Evolutionary conservation across 2,888 invertebrate genomes (phyloP).

Genomic region (Megastigmus dorsalis): DNA sequence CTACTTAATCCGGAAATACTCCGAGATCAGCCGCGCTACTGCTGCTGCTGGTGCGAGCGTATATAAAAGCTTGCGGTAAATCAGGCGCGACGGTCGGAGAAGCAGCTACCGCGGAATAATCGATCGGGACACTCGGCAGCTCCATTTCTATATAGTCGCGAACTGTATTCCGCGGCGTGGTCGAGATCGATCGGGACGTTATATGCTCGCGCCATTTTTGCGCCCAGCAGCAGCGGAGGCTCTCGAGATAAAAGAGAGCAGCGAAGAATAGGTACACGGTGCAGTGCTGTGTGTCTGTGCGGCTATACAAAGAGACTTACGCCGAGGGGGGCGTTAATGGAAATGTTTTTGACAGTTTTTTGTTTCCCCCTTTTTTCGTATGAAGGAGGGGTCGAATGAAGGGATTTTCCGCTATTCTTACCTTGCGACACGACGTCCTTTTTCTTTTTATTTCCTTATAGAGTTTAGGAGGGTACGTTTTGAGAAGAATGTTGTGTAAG

Average conservation of each 20-base stretch:
- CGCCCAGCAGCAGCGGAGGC: not conserved
- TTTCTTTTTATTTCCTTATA: no score
- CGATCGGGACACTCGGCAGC: not conserved
- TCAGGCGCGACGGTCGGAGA: no score
- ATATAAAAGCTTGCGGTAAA: no score
- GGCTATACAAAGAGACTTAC: not conserved
- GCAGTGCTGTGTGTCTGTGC: not conserved
- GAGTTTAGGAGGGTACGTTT: not conserved
- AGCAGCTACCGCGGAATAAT: no score
- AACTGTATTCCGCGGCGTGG: no score
- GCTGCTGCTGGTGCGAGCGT: no score
- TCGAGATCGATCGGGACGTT: no score
- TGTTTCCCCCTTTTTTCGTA: not conserved
- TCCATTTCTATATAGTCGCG: not conserved
- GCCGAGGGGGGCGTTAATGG: not conserved
- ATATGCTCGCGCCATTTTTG: no score
- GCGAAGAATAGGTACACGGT: not conserved
- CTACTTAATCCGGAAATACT: no score
- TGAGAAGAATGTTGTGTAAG: not conserved
- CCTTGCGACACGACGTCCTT: no score
- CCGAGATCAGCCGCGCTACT: no score
- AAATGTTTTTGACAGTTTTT: constrained; percentile 17
- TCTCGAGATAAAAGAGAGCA: not conserved
- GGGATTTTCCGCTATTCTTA: not conserved
- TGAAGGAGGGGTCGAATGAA: not conserved